Percentiles rank a stretch among this genome's conserved stretches.
Conservation (phyloP, 2,113 vertebrate species). For the Oryzias curvinotus region DNA sequence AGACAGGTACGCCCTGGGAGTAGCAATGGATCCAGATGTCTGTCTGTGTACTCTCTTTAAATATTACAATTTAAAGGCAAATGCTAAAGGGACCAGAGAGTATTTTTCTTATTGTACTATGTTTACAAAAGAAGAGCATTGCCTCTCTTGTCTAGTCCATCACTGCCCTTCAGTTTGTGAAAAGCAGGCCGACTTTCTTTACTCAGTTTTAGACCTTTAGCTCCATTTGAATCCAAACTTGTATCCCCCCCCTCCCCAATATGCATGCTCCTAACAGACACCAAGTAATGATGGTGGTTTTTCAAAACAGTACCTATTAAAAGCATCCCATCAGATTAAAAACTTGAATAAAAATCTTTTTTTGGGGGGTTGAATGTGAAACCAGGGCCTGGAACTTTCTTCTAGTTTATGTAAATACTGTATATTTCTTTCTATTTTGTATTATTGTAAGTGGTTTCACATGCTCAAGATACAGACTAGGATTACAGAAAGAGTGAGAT, state of each 20-base stretch:
- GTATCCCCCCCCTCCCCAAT: neutral
- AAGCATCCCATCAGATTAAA: neutral
- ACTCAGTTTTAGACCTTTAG: neutral
- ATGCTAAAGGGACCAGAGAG: constrained; percentile 40
- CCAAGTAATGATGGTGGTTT: neutral
- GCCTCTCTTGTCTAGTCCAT: constrained; percentile 14
- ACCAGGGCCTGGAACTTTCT: neutral
- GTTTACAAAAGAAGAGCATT: constrained; percentile 1
- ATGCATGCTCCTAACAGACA: neutral
- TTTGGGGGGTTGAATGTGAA: constrained; percentile 34
- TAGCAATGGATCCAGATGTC: constrained; percentile 38
- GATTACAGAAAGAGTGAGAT: neutral
- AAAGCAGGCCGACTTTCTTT: constrained; percentile 4
- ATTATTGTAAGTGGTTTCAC: no score
- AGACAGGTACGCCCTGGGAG: constrained; percentile 43
- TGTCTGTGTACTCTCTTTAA: constrained; percentile 51
- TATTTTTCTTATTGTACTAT: neutral
- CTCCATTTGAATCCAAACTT: constrained; percentile 19
- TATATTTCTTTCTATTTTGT: constrained; percentile 12
- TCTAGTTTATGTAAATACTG: constrained; percentile 29
- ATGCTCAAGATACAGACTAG: no score
- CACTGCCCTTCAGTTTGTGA: neutral
- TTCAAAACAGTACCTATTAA: constrained; percentile 1
- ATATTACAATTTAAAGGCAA: constrained; percentile 26
- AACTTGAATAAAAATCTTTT: constrained; percentile 27